Conservation (phyloP, 2,888 invertebrate species). For the Pharmacophagus antenor region DNA sequence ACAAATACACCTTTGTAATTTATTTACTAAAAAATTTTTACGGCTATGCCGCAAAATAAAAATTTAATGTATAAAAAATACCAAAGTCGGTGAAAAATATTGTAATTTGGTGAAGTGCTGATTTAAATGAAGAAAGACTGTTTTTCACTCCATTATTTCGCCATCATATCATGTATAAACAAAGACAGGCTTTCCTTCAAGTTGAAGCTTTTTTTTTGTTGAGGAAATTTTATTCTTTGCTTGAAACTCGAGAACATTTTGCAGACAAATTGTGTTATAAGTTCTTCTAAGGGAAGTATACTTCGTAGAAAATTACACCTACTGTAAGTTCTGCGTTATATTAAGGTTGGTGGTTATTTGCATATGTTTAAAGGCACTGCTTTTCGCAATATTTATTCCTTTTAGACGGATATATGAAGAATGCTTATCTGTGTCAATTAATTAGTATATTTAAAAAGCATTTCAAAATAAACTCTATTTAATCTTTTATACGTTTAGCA, state of each 20-base stretch:
- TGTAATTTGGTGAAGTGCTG: neutral
- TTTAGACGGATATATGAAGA: no score
- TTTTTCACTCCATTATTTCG: slow-evolving; percentile 10
- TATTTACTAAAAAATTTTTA: neutral
- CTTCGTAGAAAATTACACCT: slow-evolving; percentile 26
- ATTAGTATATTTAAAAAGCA: neutral
- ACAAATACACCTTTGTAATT: no score
- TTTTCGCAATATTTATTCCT: slow-evolving; percentile 8
- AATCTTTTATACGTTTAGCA: no score
- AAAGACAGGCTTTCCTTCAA: slow-evolving; percentile 21
- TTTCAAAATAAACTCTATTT: neutral
- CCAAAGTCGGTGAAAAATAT: neutral
- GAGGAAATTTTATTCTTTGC: slow-evolving; percentile 30
- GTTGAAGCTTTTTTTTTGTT: slow-evolving; percentile 28
- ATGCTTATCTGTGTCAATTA: no score
- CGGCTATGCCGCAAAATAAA: neutral
- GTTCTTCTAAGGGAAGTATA: slow-evolving; percentile 25
- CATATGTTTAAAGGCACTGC: slow-evolving; percentile 11
- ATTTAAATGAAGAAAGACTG: neutral
- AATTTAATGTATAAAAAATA: neutral
- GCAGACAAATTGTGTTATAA: slow-evolving; percentile 32
- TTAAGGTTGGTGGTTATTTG: slow-evolving; percentile 16
- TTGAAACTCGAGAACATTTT: slow-evolving; percentile 30
- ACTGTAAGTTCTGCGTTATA: slow-evolving; percentile 23
- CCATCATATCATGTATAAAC: slow-evolving; percentile 13